Evolutionary conservation across 2,797 vertebrate species (phyloP).

Genomic region (Crocidura indochinensis): DNA sequence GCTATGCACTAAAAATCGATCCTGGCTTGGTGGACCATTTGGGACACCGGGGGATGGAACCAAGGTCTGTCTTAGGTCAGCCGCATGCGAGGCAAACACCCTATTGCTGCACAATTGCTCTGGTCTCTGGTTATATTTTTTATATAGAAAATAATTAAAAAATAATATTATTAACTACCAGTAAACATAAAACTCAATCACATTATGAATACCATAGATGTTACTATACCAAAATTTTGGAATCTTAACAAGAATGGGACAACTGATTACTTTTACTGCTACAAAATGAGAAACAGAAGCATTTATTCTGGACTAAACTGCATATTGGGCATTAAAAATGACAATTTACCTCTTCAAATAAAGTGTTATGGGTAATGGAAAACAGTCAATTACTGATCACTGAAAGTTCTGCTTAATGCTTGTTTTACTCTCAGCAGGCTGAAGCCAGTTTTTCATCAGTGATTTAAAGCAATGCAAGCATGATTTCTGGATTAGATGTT

Average conservation of each 20-base stretch:
- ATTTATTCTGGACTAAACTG: background rate
- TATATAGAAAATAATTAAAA: background rate
- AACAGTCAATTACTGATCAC: background rate
- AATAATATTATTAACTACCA: background rate
- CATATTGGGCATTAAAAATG: background rate
- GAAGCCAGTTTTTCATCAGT: background rate
- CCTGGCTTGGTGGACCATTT: too few species aligned
- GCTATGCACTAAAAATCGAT: too few species aligned
- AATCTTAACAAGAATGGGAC: background rate
- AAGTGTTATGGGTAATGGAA: background rate
- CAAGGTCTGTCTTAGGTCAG: too few species aligned
- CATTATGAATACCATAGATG: background rate
- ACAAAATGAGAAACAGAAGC: slow-evolving; percentile 50
- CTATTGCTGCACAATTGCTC: too few species aligned
- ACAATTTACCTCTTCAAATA: slow-evolving; percentile 32
- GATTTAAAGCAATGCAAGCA: background rate
- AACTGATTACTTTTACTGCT: background rate
- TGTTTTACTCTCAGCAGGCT: background rate
- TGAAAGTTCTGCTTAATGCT: background rate
- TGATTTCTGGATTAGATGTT: slow-evolving; percentile 40
- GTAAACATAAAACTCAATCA: background rate
- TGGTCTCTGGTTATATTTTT: too few species aligned
- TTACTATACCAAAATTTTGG: background rate
- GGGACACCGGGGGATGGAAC: too few species aligned
- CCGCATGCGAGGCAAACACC: too few species aligned